Percentiles rank a stretch among this genome's conserved stretches.
These are phyloP conservation scores for Promerops cafer DNA, from an alignment of 2,113 vertebrate genomes.

Conservation along the genomic window DNA sequence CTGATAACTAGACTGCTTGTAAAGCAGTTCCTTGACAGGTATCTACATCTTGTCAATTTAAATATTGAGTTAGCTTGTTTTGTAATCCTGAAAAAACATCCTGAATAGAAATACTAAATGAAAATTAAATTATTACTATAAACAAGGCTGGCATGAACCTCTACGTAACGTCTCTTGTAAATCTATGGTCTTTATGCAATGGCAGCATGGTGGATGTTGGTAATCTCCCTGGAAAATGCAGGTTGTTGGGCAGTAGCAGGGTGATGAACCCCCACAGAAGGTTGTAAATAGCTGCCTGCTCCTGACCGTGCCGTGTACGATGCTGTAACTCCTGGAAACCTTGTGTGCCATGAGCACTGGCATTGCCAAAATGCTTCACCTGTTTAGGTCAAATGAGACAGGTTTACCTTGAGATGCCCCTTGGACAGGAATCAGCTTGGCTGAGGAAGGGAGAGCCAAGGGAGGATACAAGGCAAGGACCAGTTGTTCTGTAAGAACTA, in stretches of 20 bases:
- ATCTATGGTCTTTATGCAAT: not conserved
- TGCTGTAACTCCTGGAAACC: not conserved
- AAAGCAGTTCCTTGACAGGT: not conserved
- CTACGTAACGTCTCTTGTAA: not conserved
- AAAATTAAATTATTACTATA: not conserved
- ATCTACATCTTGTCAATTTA: not conserved
- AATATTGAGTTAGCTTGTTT: not conserved
- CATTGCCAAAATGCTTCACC: not conserved
- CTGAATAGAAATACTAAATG: not conserved
- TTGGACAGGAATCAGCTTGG: not conserved
- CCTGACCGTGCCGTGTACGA: fast-evolving
- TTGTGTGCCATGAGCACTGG: not conserved
- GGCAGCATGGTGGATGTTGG: not conserved
- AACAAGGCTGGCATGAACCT: not conserved
- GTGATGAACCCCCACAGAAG: not conserved
- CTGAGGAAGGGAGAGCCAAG: not conserved
- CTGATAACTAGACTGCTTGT: not conserved
- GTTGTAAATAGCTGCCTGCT: fast-evolving
- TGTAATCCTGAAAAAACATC: not conserved
- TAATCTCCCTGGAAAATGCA: not conserved
- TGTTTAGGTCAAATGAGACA: not conserved
- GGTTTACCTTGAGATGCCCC: not conserved
- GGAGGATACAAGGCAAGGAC: not conserved
- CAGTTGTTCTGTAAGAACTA: not conserved
- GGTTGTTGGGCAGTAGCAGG: not conserved